phyloP scores from a whole-genome alignment of 2,797 vertebrate genomes.

The Hafferia zeledoni region DNA sequence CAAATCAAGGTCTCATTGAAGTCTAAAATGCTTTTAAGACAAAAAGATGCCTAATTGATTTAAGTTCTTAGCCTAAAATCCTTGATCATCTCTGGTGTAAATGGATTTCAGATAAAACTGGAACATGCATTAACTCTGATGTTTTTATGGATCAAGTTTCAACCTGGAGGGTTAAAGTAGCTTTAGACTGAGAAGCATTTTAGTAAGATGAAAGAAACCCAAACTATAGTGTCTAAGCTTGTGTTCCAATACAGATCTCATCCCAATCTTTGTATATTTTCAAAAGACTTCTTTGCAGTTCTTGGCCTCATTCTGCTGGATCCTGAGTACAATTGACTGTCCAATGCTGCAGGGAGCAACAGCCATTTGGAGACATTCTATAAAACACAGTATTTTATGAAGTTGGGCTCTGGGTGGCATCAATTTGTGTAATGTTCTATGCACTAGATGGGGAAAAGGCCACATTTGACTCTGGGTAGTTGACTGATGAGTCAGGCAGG shows the following conservation, averaged over 20 bases:
- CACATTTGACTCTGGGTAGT: not conserved
- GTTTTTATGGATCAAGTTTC: not conserved
- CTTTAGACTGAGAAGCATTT: not conserved
- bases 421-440: rapidly evolving
- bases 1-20: not conserved
- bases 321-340: not conserved
- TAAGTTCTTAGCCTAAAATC: not conserved
- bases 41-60: not conserved
- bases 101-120: not conserved
- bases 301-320: not conserved
- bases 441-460: not conserved
- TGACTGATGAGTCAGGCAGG: not conserved
- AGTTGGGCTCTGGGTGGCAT: not conserved
- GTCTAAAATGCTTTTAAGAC: not conserved
- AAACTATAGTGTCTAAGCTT: not conserved
- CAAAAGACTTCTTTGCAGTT: not conserved
- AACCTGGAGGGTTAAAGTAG: not conserved
- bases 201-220: not conserved
- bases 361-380: rapidly evolving
- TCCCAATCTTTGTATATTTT: not conserved
- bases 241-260: not conserved
- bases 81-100: not conserved
- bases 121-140: not conserved
- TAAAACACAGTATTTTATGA: not conserved
- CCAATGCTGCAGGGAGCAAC: not conserved